A percentile compares a stretch with the other conserved stretches of the same genome.
Conservation (phyloP, 2,888 invertebrate genomes). For the Dichetophora obliterata region DNA sequence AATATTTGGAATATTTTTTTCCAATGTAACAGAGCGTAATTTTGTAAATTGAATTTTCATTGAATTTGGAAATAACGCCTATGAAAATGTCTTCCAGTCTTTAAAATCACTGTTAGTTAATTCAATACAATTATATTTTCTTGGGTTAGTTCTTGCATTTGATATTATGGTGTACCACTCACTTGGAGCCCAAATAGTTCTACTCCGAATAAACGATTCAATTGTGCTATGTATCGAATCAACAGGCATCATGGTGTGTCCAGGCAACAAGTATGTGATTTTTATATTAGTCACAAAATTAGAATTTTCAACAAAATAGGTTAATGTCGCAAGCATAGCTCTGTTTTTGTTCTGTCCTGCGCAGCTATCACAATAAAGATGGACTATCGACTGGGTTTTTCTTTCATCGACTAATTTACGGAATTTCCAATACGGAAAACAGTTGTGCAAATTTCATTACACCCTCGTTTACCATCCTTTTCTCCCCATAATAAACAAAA, state of each 20-base stretch:
- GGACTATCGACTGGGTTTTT: not conserved
- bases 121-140: constrained; percentile 34
- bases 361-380: not conserved
- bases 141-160: constrained; percentile 36
- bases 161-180: constrained; percentile 37
- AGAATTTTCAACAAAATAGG: no score
- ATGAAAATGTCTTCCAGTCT: constrained; percentile 42
- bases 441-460: constrained; percentile 39
- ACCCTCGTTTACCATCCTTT: constrained; percentile 34
- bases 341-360: no score
- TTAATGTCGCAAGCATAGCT: not conserved
- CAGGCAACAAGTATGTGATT: no score
- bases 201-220: constrained; percentile 7
- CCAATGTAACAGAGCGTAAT: no score
- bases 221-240: not conserved
- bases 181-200: constrained; percentile 39
- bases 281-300: no score
- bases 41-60: no score
- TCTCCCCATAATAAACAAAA: constrained; percentile 33
- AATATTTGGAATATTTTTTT: constrained; percentile 29
- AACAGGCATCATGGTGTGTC: not conserved
- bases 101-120: constrained; percentile 36
- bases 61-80: no score
- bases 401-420: constrained; percentile 2
- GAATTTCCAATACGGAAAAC: constrained; percentile 41